Percentiles rank a stretch among this genome's conserved stretches.
Evolutionary conservation across 2,113 vertebrate species (phyloP).

Genomic region (Andinoacara biseriatus): DNA sequence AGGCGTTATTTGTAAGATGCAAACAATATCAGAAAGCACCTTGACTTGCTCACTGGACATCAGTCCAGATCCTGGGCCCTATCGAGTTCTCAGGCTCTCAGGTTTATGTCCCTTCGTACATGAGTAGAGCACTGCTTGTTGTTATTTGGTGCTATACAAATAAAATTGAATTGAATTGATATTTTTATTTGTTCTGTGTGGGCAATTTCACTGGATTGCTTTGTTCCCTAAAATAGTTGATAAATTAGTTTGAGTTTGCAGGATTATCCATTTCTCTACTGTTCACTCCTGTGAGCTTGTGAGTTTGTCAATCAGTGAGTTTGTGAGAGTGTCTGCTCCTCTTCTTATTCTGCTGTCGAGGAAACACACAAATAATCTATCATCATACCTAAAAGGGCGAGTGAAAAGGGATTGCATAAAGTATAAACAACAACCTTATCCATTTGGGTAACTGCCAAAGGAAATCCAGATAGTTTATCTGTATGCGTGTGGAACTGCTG

Average conservation of each 20-base stretch:
- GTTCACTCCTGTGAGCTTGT: conserved; percentile 17
- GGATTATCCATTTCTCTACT: conserved; percentile 31
- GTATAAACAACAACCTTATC: conserved; percentile 19
- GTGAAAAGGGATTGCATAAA: background rate
- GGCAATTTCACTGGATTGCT: background rate
- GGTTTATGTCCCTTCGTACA: no score
- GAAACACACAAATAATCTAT: background rate
- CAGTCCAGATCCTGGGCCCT: no score
- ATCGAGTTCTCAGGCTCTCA: no score
- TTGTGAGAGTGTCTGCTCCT: background rate
- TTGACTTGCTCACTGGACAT: no score
- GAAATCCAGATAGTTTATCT: background rate
- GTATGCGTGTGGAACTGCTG: background rate
- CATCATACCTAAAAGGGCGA: background rate
- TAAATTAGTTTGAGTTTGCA: conserved; percentile 56
- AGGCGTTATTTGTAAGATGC: no score
- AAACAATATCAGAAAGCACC: no score
- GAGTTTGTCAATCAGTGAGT: background rate
- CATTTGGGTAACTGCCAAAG: conserved; percentile 27
- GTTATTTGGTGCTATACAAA: no score
- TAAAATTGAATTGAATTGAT: no score
- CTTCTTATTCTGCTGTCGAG: background rate
- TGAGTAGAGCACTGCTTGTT: no score
- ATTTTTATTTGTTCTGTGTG: background rate
- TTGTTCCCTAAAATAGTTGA: background rate